Percentiles rank a stretch among this genome's conserved stretches.
Conservation (phyloP, 2,113 vertebrate genomes). For the Notiomystis cincta region DNA sequence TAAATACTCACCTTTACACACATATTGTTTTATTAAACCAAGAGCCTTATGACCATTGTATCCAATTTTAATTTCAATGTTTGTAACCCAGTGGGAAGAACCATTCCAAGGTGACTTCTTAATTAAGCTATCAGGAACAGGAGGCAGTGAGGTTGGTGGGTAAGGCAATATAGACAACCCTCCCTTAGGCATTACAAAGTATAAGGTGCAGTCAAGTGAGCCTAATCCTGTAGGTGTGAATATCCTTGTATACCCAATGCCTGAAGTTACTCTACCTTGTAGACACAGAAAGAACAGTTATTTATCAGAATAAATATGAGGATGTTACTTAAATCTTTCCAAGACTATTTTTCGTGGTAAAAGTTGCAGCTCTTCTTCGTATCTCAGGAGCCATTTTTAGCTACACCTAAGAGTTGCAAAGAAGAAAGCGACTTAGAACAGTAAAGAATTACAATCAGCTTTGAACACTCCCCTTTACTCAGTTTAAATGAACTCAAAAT, state of each 20-base stretch:
- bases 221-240: conserved; percentile 64
- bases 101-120: conserved; percentile 45
- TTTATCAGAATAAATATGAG: conserved; percentile 16
- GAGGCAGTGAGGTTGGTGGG: conserved; percentile 37
- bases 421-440: not conserved
- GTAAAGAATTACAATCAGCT: not conserved
- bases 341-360: not conserved
- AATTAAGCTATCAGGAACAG: conserved; percentile 67
- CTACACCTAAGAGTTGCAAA: not conserved
- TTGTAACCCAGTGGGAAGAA: conserved; percentile 56
- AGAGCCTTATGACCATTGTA: conserved; percentile 38
- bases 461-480: not conserved
- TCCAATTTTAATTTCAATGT: conserved; percentile 62
- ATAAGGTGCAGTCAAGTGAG: conserved; percentile 54
- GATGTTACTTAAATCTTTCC: not conserved
- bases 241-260: conserved; percentile 29
- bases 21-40: conserved; percentile 12
- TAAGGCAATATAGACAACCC: conserved; percentile 48
- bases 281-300: not conserved
- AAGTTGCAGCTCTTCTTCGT: not conserved
- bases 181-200: conserved; percentile 32
- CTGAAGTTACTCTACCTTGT: conserved; percentile 10
- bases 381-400: not conserved
- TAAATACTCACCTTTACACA: conserved; percentile 26
- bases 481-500: not conserved